phyloP scores from a whole-genome alignment of 2,113 vertebrate genomes.

The Tringa solitaria region DNA sequence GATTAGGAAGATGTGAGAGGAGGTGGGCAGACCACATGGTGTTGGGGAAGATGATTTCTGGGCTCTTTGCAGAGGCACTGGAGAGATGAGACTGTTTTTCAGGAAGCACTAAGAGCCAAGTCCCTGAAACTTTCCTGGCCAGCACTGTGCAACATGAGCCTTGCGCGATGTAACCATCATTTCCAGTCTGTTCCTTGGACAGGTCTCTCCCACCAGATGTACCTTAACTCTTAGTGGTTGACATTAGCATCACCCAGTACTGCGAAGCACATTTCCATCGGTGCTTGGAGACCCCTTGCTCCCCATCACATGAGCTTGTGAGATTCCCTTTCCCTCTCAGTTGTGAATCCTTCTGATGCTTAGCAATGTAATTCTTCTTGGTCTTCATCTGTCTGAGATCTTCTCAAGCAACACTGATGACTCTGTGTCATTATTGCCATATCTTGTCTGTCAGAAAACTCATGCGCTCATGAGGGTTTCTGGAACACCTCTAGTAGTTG shows the following conservation, averaged over 20 bases:
- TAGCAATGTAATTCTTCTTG: neutral
- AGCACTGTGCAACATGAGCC: neutral
- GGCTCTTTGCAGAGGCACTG: neutral
- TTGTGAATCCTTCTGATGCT: neutral
- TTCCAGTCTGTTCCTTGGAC: neutral
- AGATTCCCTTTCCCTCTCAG: neutral
- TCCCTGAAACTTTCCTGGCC: neutral
- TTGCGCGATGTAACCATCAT: fast-evolving
- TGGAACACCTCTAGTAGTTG: neutral
- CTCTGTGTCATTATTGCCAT: neutral
- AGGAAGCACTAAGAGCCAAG: neutral
- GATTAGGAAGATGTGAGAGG: neutral
- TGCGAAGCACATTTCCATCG: neutral
- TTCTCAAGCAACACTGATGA: neutral
- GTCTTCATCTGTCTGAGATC: neutral
- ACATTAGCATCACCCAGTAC: neutral
- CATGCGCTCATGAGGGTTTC: neutral
- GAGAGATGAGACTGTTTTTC: neutral
- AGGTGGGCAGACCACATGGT: neutral
- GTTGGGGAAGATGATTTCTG: neutral
- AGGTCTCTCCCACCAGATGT: neutral
- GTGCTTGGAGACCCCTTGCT: fast-evolving
- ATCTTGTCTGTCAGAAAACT: neutral
- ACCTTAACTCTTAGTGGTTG: neutral
- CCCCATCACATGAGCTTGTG: too few relatives aligned